Conservation (phyloP, 2,888 invertebrate genomes). For the Cryptocheilus praepositus region DNA sequence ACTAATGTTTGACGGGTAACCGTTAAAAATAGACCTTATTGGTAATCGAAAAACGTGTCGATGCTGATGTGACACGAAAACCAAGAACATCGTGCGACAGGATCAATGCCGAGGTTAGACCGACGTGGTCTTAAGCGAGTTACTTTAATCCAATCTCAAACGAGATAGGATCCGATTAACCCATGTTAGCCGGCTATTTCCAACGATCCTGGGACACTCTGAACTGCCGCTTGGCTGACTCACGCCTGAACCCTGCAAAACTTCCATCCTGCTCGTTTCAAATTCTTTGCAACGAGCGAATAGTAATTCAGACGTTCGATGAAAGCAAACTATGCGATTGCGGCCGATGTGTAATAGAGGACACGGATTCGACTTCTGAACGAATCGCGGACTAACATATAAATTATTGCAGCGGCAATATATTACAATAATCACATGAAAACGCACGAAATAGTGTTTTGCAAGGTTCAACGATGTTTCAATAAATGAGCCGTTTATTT, state of each 20-base stretch:
- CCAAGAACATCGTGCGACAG: slow-evolving; percentile 45
- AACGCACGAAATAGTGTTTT: too few species aligned
- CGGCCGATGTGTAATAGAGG: too few species aligned
- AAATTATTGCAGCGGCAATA: too few species aligned
- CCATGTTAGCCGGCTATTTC: slow-evolving; percentile 56
- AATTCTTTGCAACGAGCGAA: too few species aligned
- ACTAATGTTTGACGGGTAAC: too few species aligned
- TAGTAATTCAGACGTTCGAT: too few species aligned
- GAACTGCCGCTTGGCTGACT: slow-evolving; percentile 11
- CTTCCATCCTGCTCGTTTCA: background rate
- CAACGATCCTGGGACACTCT: slow-evolving; percentile 44
- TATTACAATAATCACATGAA: too few species aligned
- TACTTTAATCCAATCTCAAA: slow-evolving; percentile 60
- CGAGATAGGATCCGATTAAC: slow-evolving; percentile 59
- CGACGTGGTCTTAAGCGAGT: slow-evolving; percentile 54
- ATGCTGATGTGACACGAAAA: slow-evolving; percentile 29
- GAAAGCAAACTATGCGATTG: too few species aligned
- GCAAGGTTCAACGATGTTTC: too few species aligned
- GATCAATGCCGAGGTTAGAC: slow-evolving; percentile 56
- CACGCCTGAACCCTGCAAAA: slow-evolving; percentile 14
- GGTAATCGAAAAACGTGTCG: slow-evolving; percentile 37
- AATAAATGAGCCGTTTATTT: too few species aligned
- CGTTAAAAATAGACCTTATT: too few species aligned
- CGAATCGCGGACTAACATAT: background rate
- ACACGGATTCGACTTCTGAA: background rate